Percentiles rank a stretch among this genome's conserved stretches.
These are phyloP conservation scores for Drosophila flavopinicola DNA, from an alignment of 2,888 invertebrate species.

Conservation along the genomic window DNA sequence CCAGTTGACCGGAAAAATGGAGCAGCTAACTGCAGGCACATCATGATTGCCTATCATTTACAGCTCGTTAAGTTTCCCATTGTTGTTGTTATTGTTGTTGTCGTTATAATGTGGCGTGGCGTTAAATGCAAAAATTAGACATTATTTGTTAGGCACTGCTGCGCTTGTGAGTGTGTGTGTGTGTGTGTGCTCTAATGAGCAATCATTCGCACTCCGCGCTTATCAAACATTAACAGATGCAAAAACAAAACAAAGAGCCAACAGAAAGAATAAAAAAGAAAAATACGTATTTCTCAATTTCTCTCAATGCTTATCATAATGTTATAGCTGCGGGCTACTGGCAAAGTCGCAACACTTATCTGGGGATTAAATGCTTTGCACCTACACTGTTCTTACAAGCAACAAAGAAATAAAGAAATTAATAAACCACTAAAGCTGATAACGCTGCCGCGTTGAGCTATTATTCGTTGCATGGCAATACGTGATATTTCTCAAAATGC, in stretches of 20 bases:
- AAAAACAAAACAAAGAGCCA: conserved; percentile 9
- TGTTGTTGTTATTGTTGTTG: conserved; percentile 11
- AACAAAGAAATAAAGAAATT: background rate
- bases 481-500: background rate
- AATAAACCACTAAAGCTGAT: conserved; percentile 6
- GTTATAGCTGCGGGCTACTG: conserved; percentile 27
- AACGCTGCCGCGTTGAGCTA: background rate
- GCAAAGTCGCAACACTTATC: conserved; percentile 39
- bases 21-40: conserved; percentile 44
- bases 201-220: conserved; percentile 6
- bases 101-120: conserved; percentile 41
- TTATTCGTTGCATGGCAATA: background rate
- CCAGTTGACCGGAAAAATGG: conserved; percentile 64
- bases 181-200: conserved; percentile 34
- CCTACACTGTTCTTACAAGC: conserved; percentile 25
- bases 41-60: conserved; percentile 60
- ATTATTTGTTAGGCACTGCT: conserved; percentile 29
- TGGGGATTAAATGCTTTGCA: conserved; percentile 61
- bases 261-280: too few relatives aligned
- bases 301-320: conserved; percentile 52
- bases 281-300: conserved; percentile 13
- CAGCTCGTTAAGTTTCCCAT: conserved; percentile 41
- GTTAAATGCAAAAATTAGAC: conserved; percentile 54
- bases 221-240: conserved; percentile 15
- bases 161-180: too few relatives aligned